Evolutionary conservation across 2,888 invertebrate species (phyloP), one percentile per base, ranked within the genome.

Genomic region (Barypeithes pellucidus): DNA sequence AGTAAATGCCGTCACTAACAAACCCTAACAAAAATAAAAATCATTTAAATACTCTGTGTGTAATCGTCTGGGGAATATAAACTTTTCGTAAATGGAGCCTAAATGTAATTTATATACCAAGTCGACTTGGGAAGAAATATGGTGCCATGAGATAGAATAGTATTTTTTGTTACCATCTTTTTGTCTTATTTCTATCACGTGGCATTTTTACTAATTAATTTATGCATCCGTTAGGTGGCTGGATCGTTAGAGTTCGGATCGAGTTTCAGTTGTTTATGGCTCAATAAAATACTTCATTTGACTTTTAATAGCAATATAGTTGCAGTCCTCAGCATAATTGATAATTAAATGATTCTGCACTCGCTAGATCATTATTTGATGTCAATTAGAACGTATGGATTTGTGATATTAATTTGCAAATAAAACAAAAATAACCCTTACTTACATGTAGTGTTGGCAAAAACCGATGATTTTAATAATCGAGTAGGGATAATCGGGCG

Each of bases 21-120:
- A 81, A 81, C 81, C 78, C 76, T 77, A 78, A 77, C 77, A 67
- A 75, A 81, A 80, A 81, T 81, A 81, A 82, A 81, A 83, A 82
- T 81, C 81, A 82, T 82, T 81, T 81, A 80, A 81, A 81, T 82
- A 81, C 80, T 81, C 77, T 76, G 79, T 80, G 80, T 78, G 82
- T 82, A 84, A 84, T 84, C 81, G 83, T 82, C 79, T 83, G 81
- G 80, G 82, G 82, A 82, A 82, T 83, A 84, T 83, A 82, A 82
- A 82, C 79, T 81, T 77, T 59, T 77, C 78, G 75, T 79, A 81
- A 82, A 80, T 81, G 82, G 80, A 61, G 76, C 76, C 80, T 75
- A 77, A 78, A 61, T 75, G 77, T 79, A 80, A 82, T 82, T 82
- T 82, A 82, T 82, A 79, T 73, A 76, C 66, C 72, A 77, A 77